Base-by-base conservation (phyloP, 2,797 vertebrate species). In the Anguilla marmorata region DNA sequence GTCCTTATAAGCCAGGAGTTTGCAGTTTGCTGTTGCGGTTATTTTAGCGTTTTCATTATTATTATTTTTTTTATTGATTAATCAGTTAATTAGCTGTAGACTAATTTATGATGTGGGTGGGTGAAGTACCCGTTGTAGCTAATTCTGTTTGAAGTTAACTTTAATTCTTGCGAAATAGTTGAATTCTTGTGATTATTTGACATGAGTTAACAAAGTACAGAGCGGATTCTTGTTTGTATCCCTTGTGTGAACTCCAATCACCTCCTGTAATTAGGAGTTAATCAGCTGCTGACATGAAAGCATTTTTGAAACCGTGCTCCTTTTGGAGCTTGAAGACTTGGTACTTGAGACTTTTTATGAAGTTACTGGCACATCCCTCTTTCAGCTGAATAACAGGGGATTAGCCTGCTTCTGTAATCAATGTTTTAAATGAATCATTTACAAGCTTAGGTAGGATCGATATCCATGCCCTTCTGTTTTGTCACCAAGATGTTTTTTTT, bases 381-480 rank as follows among this genome's bases (percentile, higher is more conserved):
- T 76, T 19, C 74, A 76, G 5, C 74, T 41, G 74, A 76, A 76
- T 76, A 76, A 76, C 74, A 16, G 30, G 33, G 33, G 2, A 76
- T 76, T 41, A 37, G 74, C 12, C 74, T 76, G 74, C 3, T 41
- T 37, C 74, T 76, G 14, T 76, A 41, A 76, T 76, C 74, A 41
- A 16, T 76, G 74, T 76, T 37, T 76, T 41, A 76, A 76, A 76
- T 76, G 30, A 76, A 76, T 76, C 30, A 76, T 76, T 41, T 76
- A 76, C 33, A 4, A 41, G 27, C 12, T 72, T 30, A 6, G 74
- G 74, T 16, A 14, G 37, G 74, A 76, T 76, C 74, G 37, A 41
- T 76, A 76, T 16, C 74, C 33, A 37, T 41, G 33, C 3, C 33
- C 5, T 41, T 76, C 12, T 4, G 33, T 41, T 74, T 74, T 58